Evolutionary conservation across 2,113 vertebrate species (phyloP).

Genomic region (Uropsilus gracilis): DNA sequence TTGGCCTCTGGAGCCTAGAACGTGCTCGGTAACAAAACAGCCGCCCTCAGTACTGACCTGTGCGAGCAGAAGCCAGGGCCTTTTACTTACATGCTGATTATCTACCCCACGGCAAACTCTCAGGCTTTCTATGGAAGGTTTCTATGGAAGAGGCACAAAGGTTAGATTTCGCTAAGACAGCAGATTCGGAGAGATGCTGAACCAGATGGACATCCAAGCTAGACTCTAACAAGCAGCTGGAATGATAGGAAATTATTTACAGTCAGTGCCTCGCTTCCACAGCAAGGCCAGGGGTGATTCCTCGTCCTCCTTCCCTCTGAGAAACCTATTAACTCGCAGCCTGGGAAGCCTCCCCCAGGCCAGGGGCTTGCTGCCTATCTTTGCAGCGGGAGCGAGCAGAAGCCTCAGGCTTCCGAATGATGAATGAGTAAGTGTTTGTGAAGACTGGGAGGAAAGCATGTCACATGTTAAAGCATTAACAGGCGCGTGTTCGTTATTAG

Average conservation of each 20-base stretch:
- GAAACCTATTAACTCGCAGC: background rate
- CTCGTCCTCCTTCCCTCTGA: background rate
- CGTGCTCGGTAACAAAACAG: background rate
- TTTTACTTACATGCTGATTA: background rate
- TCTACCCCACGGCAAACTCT: background rate
- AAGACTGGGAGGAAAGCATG: background rate
- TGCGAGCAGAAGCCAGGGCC: background rate
- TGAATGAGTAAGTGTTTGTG: background rate
- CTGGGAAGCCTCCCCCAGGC: background rate
- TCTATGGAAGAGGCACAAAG: background rate
- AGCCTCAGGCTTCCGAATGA: background rate
- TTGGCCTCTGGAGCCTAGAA: background rate
- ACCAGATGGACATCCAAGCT: background rate
- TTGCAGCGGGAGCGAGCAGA: background rate
- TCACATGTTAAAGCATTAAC: background rate
- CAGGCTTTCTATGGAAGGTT: background rate
- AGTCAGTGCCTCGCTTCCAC: background rate
- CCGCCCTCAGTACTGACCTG: background rate
- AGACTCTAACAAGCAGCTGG: background rate
- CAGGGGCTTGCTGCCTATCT: background rate
- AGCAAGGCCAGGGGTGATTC: background rate
- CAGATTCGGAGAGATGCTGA: background rate
- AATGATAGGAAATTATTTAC: background rate
- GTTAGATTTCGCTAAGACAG: background rate
- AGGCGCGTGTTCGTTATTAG: background rate